Evolutionary conservation across 2,113 vertebrate species (phyloP).

Genomic region (Dasyurus viverrinus): DNA sequence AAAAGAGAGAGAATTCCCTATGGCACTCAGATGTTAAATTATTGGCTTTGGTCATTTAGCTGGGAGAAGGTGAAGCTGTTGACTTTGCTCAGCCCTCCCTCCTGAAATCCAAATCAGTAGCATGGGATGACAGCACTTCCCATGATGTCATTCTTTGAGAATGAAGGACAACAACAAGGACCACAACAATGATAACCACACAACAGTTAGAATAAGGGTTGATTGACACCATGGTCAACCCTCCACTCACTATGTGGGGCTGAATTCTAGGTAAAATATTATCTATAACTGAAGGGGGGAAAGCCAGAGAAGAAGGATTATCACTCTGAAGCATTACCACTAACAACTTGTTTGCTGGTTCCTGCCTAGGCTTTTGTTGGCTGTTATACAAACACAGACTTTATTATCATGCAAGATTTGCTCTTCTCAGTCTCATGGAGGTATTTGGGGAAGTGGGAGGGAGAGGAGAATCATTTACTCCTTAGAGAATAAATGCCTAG

Average conservation of each 20-base stretch:
- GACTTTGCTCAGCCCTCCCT: no score
- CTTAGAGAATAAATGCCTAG: neutral
- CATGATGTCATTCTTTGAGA: no score
- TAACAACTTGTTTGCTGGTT: neutral
- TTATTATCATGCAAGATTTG: neutral
- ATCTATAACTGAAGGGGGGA: neutral
- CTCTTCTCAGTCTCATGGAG: neutral
- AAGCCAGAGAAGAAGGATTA: neutral
- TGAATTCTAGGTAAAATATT: neutral
- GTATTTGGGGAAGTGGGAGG: neutral
- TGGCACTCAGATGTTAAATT: neutral
- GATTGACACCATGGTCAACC: neutral
- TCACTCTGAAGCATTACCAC: neutral
- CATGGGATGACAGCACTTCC: no score
- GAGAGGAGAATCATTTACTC: neutral
- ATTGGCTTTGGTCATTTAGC: neutral
- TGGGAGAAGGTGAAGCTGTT: neutral
- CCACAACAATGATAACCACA: no score
- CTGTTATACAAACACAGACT: neutral
- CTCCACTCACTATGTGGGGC: neutral
- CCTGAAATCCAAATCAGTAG: no score
- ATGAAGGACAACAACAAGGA: no score
- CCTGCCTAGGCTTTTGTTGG: neutral
- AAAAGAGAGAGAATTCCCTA: neutral
- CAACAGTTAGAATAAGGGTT: neutral